Evolutionary conservation across 2,113 vertebrate genomes (phyloP).

Genomic region (Passer montanus): DNA sequence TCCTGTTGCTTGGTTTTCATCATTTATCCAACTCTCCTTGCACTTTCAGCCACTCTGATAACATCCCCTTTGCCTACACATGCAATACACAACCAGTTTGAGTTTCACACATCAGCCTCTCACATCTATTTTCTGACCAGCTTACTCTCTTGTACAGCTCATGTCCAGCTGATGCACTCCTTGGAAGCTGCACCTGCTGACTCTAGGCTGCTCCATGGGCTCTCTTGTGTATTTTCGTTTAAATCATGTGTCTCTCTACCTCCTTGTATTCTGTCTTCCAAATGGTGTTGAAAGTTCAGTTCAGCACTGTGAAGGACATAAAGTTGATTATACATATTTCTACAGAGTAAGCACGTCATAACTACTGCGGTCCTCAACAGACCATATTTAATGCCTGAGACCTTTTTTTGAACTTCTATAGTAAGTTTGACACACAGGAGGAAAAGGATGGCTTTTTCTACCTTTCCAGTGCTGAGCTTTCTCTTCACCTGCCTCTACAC

Average conservation of each 20-base stretch:
- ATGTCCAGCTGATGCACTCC: neutral
- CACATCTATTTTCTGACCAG: neutral
- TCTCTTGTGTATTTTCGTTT: neutral
- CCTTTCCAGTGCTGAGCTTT: neutral
- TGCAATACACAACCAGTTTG: neutral
- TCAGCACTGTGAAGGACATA: neutral
- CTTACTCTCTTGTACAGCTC: neutral
- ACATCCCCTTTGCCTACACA: neutral
- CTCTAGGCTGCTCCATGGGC: neutral
- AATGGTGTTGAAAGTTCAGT: neutral
- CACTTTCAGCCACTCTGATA: neutral
- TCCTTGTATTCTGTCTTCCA: neutral
- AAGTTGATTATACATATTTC: neutral
- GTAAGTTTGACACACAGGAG: neutral
- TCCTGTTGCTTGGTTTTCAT: neutral
- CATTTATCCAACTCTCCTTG: neutral
- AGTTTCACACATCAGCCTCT: neutral
- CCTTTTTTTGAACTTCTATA: neutral
- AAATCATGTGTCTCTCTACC: neutral
- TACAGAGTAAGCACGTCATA: neutral
- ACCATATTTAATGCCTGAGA: neutral
- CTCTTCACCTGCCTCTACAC: neutral
- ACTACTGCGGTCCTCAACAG: neutral
- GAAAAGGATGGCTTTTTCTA: neutral
- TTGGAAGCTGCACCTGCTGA: neutral